These are phyloP conservation scores for Thalassophryne amazonica DNA, from an alignment of 2,797 vertebrate genomes.

Conservation along the genomic window DNA sequence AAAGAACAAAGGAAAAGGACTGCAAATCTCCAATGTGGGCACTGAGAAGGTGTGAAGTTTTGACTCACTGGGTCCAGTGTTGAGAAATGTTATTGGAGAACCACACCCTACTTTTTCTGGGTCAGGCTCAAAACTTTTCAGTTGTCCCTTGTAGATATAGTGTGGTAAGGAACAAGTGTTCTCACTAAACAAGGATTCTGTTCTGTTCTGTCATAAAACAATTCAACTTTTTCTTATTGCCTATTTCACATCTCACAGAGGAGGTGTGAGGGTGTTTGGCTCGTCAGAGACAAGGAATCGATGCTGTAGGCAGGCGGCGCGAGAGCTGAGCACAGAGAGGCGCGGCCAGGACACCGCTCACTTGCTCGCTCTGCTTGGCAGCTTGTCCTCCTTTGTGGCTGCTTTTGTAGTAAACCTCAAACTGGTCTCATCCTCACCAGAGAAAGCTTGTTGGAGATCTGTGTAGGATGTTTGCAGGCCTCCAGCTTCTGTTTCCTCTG, in stretches of 20 bases:
- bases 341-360: slow-evolving; percentile 32
- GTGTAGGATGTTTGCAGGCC: slow-evolving; percentile 20
- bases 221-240: slow-evolving; percentile 42
- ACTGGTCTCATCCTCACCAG: slow-evolving; percentile 5
- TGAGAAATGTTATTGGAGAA: too few species aligned
- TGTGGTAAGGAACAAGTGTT: slow-evolving; percentile 33
- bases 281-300: slow-evolving; percentile 44
- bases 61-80: too few species aligned
- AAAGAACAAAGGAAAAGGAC: slow-evolving; percentile 15
- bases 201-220: slow-evolving; percentile 26
- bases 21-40: slow-evolving; percentile 6
- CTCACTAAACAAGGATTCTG: slow-evolving; percentile 51
- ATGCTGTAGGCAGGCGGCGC: slow-evolving; percentile 50
- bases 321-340: slow-evolving; percentile 33
- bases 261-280: slow-evolving; percentile 54
- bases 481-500: slow-evolving; percentile 9
- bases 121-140: too few species aligned
- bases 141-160: slow-evolving; percentile 16
- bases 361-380: slow-evolving; percentile 45
- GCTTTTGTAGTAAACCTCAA: slow-evolving; percentile 2
- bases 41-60: too few species aligned
- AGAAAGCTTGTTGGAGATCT: slow-evolving; percentile 18
- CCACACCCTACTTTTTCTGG: too few species aligned
- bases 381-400: slow-evolving; percentile 36
- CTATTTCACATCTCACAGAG: slow-evolving; percentile 42